phyloP scores from a whole-genome alignment of 1,140 invertebrate genomes.

The Pollicipes pollicipes region DNA sequence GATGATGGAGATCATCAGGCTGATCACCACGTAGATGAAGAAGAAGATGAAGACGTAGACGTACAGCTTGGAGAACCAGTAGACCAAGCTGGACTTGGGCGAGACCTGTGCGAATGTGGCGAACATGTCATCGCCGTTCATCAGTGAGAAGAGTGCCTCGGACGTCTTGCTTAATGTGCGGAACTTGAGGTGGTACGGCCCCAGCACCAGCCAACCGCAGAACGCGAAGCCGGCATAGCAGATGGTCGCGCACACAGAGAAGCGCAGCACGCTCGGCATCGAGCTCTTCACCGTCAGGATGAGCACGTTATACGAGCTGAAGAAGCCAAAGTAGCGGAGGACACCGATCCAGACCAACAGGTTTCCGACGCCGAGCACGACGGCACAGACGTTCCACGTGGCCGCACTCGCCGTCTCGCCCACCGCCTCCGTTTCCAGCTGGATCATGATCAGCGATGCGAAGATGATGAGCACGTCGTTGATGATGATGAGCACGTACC shows the following conservation, averaged over 20 bases:
- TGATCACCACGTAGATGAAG: slow-evolving; percentile 95
- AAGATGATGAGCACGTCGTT: slow-evolving; percentile 87
- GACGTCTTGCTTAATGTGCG: slow-evolving; percentile 68
- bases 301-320: slow-evolving; percentile 92
- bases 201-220: slow-evolving; percentile 93
- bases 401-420: slow-evolving; percentile 48
- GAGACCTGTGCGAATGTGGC: too few relatives aligned
- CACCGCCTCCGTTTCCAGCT: slow-evolving; percentile 43
- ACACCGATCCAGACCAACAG: slow-evolving; percentile 96
- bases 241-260: slow-evolving; percentile 74
- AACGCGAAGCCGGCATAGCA: slow-evolving; percentile 92
- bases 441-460: slow-evolving; percentile 66
- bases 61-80: slow-evolving; percentile 95
- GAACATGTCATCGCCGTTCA: slow-evolving; percentile 99
- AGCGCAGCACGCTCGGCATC: too few relatives aligned
- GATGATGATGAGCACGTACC: slow-evolving; percentile 94
- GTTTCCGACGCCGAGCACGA: slow-evolving; percentile 84
- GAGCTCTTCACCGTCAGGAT: slow-evolving; percentile 85
- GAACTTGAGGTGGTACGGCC: slow-evolving; percentile 97
- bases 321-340: slow-evolving; percentile 89
- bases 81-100: slow-evolving; percentile 62
- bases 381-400: slow-evolving; percentile 84
- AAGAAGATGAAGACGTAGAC: slow-evolving; percentile 89
- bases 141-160: slow-evolving; percentile 79
- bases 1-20: slow-evolving; percentile 95